Evolutionary conservation across 2,113 vertebrate species (phyloP).

Genomic region (Neopipo cinnamomea): DNA sequence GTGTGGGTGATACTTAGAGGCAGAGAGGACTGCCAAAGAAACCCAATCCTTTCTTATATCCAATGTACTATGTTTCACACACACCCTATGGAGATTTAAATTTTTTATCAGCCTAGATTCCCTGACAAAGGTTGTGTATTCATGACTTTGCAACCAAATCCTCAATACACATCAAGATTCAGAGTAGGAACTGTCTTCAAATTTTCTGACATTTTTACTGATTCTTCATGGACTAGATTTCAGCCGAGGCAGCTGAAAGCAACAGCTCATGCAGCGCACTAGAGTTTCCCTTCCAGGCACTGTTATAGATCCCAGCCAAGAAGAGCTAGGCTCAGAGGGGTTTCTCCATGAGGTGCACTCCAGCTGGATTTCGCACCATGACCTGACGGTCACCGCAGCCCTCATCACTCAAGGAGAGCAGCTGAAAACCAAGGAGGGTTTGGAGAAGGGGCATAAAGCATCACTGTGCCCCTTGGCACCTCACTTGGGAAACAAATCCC

Average conservation of each 20-base stretch:
- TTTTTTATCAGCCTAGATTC: not conserved
- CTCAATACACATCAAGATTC: not conserved
- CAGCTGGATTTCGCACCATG: fast-evolving
- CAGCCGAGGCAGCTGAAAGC: not conserved
- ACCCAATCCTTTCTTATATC: not conserved
- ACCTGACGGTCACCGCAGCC: not conserved
- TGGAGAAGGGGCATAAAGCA: not conserved
- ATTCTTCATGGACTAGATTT: not conserved
- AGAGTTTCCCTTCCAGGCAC: not conserved
- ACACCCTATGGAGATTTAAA: not conserved
- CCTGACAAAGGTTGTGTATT: fast-evolving
- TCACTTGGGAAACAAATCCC: fast-evolving
- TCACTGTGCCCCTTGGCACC: fast-evolving
- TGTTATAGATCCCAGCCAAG: not conserved
- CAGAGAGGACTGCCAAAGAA: not conserved
- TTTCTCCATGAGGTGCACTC: not conserved
- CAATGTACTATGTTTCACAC: not conserved
- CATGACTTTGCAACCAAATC: not conserved
- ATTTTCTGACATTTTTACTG: not conserved
- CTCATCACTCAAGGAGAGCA: not conserved
- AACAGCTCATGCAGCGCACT: not conserved
- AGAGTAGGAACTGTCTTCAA: not conserved
- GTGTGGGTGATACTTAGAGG: fast-evolving
- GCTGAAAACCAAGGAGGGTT: not conserved
- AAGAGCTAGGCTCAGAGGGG: not conserved